phyloP scores from a whole-genome alignment of 2,797 vertebrate species.

The Lagorchestes hirsutus region DNA sequence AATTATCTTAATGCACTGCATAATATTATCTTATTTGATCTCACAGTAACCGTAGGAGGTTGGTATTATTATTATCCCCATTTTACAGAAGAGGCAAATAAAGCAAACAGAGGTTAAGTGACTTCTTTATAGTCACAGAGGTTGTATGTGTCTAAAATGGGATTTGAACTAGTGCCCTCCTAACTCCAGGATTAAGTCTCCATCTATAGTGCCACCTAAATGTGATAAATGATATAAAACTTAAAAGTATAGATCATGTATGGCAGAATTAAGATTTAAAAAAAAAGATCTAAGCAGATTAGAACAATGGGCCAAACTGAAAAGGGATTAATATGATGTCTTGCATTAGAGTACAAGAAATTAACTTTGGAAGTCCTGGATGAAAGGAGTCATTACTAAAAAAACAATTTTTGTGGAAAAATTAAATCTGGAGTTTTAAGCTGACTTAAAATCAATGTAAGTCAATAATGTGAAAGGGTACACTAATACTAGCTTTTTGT shows the following conservation, averaged over 20 bases:
- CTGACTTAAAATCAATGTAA: not conserved
- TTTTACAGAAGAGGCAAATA: not conserved
- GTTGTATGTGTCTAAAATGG: not conserved
- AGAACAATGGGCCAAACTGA: not conserved
- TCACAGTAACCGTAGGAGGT: not conserved
- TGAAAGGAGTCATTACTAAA: not conserved
- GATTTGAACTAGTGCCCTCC: not conserved
- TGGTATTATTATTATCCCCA: not conserved
- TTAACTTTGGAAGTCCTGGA: not conserved
- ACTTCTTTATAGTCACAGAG: not conserved
- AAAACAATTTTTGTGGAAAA: not conserved
- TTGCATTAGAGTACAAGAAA: not conserved
- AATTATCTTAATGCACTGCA: not conserved
- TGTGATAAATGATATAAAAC: not conserved
- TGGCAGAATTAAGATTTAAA: not conserved
- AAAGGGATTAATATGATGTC: not conserved
- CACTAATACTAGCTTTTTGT: not conserved
- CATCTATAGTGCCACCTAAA: not conserved
- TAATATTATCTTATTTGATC: not conserved
- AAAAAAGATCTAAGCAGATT: not conserved
- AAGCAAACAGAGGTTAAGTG: not conserved
- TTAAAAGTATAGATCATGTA: not conserved
- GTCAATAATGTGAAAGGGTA: not conserved
- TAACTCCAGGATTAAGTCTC: not conserved
- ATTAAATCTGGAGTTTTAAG: not conserved